These are phyloP conservation scores for Himalopsyche kuldschensis DNA, from an alignment of 2,888 invertebrate genomes.

Conservation along the genomic window DNA sequence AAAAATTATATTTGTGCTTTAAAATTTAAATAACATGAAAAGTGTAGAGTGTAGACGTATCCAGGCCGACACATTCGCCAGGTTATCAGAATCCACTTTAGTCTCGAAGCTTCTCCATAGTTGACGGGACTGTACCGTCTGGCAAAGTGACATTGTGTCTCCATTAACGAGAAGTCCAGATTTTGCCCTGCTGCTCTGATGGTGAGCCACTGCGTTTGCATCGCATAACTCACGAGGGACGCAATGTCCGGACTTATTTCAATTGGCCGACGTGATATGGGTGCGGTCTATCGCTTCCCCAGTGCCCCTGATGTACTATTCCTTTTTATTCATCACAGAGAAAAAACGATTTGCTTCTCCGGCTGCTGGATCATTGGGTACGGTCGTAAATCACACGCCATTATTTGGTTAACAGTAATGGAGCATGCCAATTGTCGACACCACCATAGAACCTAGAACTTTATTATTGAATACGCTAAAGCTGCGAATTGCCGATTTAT, in stretches of 20 bases:
- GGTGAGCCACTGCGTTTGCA: background rate
- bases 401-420: background rate
- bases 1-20: too few species aligned
- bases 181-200: background rate
- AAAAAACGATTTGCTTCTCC: background rate
- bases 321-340: background rate
- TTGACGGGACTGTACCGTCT: background rate
- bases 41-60: too few species aligned
- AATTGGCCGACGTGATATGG: slow-evolving; percentile 1
- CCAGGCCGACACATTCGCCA: too few species aligned
- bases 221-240: background rate
- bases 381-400: background rate
- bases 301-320: background rate
- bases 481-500: too few species aligned
- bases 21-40: too few species aligned
- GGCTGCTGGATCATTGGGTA: background rate
- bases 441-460: background rate
- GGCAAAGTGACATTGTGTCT: background rate
- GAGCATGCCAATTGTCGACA: background rate
- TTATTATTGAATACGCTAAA: background rate
- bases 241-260: slow-evolving; percentile 2
- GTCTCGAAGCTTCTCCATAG: background rate
- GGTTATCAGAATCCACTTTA: background rate
- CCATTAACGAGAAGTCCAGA: background rate
- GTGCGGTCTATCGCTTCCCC: background rate